Percentiles rank a stretch among this genome's conserved stretches.
Evolutionary conservation across 2,888 invertebrate genomes (phyloP).

Genomic region (Nudaria mundana): DNA sequence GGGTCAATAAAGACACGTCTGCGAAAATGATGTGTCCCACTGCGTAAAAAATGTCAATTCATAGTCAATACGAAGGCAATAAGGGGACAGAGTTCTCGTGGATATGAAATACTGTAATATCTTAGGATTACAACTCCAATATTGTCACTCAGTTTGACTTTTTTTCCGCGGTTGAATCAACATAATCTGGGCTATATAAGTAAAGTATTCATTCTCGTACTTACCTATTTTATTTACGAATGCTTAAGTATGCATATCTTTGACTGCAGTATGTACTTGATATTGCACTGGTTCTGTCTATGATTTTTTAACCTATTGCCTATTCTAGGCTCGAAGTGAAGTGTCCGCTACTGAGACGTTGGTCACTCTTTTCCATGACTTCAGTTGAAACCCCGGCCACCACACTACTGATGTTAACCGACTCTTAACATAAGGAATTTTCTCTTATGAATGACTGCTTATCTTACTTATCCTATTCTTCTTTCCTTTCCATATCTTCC

Average conservation of each 20-base stretch:
- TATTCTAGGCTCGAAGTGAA: too few species aligned
- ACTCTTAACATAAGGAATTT: too few species aligned
- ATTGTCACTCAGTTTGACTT: conserved; percentile 59
- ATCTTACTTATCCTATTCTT: too few species aligned
- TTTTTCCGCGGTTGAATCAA: conserved; percentile 63
- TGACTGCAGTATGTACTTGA: conserved; percentile 37
- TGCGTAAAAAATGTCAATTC: conserved; percentile 41
- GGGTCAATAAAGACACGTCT: conserved; percentile 31
- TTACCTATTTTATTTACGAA: too few species aligned
- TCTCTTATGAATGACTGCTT: too few species aligned
- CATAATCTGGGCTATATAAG: too few species aligned
- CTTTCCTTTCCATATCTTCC: too few species aligned
- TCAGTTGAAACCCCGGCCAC: too few species aligned
- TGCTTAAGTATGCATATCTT: conserved; percentile 56
- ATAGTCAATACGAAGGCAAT: conserved; percentile 52
- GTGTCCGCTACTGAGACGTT: too few species aligned
- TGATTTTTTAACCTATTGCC: background rate
- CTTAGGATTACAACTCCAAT: conserved; percentile 71
- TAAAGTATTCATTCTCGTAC: too few species aligned
- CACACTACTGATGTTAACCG: too few species aligned
- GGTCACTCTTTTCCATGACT: too few species aligned
- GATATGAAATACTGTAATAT: conserved; percentile 67
- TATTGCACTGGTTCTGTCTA: conserved; percentile 14
- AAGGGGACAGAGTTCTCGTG: conserved; percentile 45
- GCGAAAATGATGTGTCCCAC: conserved; percentile 29